These are phyloP conservation scores for Synchiropus splendidus DNA, from an alignment of 2,113 vertebrate genomes.

Conservation along the genomic window DNA sequence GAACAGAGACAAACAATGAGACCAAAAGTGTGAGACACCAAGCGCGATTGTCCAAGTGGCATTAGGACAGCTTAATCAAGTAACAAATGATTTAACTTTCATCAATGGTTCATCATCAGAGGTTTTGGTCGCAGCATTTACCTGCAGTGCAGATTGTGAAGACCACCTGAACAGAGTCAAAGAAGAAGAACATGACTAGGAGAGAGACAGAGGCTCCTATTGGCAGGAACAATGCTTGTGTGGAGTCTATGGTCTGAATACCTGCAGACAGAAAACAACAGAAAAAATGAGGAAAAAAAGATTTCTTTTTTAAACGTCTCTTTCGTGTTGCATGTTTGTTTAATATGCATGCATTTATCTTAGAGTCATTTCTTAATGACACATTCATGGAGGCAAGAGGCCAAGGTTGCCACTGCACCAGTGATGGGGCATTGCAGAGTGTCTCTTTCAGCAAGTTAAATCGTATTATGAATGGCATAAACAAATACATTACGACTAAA, in stretches of 20 bases:
- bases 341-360: too few species aligned
- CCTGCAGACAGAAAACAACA: conserved; percentile 56
- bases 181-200: conserved; percentile 99
- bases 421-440: too few species aligned
- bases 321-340: too few species aligned
- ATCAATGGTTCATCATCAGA: conserved; percentile 8
- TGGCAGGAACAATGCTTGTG: conserved; percentile 94
- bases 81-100: conserved; percentile 14
- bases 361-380: too few species aligned
- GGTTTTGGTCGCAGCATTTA: conserved; percentile 36
- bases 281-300: too few species aligned
- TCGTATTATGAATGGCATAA: too few species aligned
- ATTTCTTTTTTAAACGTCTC: too few species aligned
- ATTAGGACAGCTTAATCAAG: conserved; percentile 11
- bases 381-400: too few species aligned
- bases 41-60: neutral
- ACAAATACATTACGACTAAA: too few species aligned
- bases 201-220: conserved; percentile 97
- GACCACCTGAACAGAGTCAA: conserved; percentile 98
- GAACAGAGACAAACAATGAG: conserved; percentile 28
- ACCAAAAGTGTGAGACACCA: conserved; percentile 20
- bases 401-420: too few species aligned
- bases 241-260: conserved; percentile 99
- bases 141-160: conserved; percentile 99
- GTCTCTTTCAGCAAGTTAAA: too few species aligned